Base-by-base conservation (phyloP, 2,113 vertebrate genomes). In the Dissostichus mawsoni region DNA sequence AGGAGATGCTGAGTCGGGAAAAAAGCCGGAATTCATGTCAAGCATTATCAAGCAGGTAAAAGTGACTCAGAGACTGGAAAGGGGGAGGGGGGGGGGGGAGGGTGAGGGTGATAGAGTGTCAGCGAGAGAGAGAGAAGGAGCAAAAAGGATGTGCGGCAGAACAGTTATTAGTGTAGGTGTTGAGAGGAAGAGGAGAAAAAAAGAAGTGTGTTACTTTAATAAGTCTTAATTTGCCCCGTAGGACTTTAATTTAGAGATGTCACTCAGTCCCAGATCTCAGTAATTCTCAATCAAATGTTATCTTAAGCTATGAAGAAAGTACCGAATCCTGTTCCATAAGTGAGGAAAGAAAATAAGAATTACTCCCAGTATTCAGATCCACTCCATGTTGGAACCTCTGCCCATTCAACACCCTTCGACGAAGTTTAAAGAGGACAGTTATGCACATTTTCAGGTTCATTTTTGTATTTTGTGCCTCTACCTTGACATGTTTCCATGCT, bases 1-100 rank as follows among this genome's bases (percentile, higher is more conserved):
- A 80, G 41, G 61, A 85, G 57, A 79, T 88, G 88, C 86, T 90
- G 86, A 91, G 79, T 65, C 64, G 44, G 75, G 53, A 33, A 52
- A 84, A 81, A 80, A 74, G 8, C 59, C 51, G 59, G 70, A 79
- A 64, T 83, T 76, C 86, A 85, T 57, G 81, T 75, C 74, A 78
- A 72, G 87, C 81, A 78, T 80, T 47, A 85, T 78, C 75, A 89
- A 86, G 83, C 56, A 86, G 79, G 74, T 81, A 61, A 76, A 74
- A 61, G 25, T n/a, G 50, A 51, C 58, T 62, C 29, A 57, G 29
- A 41, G 36, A 41, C 36, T 41, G 5, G 36, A 41, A 41, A 8
- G 36, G 16, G 45, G 53, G 17, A n/a, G 25, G 14, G 20, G 25
- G 25, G 9, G 18, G 63, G 8, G 20, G 1, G 14, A 14, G 25